phyloP scores from a whole-genome alignment of 2,797 vertebrate genomes.

The Sebastolobus altivelis region DNA sequence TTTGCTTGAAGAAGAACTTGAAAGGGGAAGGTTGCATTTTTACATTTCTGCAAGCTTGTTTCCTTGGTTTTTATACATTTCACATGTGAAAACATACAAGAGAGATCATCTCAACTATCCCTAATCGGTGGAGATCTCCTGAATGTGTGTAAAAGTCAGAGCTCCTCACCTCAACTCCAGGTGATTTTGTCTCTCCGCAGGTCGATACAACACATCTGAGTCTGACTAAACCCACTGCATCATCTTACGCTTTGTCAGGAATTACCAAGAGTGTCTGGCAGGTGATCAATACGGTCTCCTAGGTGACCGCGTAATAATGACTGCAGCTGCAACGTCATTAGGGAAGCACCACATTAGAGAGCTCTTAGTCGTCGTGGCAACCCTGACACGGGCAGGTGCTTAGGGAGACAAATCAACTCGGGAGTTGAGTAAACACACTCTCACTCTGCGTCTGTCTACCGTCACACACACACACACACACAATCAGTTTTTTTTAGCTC shows the following conservation, averaged over 20 bases:
- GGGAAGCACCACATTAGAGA: constrained; percentile 40
- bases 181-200: background rate
- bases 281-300: constrained; percentile 59
- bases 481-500: background rate
- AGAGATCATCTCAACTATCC: background rate
- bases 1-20: background rate
- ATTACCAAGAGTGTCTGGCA: constrained; percentile 26
- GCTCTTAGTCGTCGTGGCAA: constrained; percentile 66
- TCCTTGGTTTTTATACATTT: background rate
- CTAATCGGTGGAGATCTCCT: background rate
- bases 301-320: constrained; percentile 44
- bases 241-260: constrained; percentile 29
- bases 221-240: background rate
- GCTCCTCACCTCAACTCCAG: background rate
- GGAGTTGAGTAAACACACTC: constrained; percentile 59
- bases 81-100: background rate
- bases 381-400: constrained; percentile 65
- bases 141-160: background rate
- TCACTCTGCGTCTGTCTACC: constrained; percentile 8
- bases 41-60: background rate
- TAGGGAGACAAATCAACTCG: constrained; percentile 50
- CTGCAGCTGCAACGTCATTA: constrained; percentile 48
- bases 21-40: background rate
- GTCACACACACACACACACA: constrained; percentile 11
- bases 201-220: constrained; percentile 7